These are phyloP conservation scores for Rhea americana DNA, from an alignment of 2,113 vertebrate genomes.

Conservation along the genomic window DNA sequence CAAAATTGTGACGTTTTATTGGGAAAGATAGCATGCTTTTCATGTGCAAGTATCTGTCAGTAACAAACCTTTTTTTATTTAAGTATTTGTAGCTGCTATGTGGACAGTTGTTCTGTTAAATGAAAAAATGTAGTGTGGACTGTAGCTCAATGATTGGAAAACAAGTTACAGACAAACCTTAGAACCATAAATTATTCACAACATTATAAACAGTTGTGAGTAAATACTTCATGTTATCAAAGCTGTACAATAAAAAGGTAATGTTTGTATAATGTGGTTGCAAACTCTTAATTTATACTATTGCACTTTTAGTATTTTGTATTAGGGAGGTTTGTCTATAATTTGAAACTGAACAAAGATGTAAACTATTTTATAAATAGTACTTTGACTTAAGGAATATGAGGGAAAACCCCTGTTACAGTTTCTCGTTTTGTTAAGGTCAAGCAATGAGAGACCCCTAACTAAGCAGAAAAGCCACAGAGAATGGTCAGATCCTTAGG, in stretches of 20 bases:
- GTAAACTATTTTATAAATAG: constrained; percentile 83
- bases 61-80: constrained; percentile 79
- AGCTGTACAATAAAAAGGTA: constrained; percentile 86
- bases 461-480: constrained; percentile 60
- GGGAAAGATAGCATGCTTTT: constrained; percentile 85
- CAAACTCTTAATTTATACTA: constrained; percentile 96
- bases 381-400: constrained; percentile 67
- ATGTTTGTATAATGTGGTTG: constrained; percentile 92
- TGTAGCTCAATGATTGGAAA: constrained; percentile 82
- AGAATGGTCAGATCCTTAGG: constrained; percentile 54
- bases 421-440: constrained; percentile 71
- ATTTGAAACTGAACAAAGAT: constrained; percentile 81
- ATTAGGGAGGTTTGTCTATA: constrained; percentile 92
- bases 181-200: constrained; percentile 75
- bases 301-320: constrained; percentile 96
- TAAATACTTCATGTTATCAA: constrained; percentile 81
- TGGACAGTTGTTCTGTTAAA: constrained; percentile 92
- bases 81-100: constrained; percentile 96
- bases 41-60: constrained; percentile 83
- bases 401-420: constrained; percentile 21
- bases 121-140: constrained; percentile 87
- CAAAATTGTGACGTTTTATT: constrained; percentile 83
- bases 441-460: constrained; percentile 45
- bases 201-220: constrained; percentile 86
- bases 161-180: constrained; percentile 89